Percentiles rank a stretch among this genome's conserved stretches.
Conservation (phyloP, 2,113 vertebrate species). For the Pardalotus punctatus region DNA sequence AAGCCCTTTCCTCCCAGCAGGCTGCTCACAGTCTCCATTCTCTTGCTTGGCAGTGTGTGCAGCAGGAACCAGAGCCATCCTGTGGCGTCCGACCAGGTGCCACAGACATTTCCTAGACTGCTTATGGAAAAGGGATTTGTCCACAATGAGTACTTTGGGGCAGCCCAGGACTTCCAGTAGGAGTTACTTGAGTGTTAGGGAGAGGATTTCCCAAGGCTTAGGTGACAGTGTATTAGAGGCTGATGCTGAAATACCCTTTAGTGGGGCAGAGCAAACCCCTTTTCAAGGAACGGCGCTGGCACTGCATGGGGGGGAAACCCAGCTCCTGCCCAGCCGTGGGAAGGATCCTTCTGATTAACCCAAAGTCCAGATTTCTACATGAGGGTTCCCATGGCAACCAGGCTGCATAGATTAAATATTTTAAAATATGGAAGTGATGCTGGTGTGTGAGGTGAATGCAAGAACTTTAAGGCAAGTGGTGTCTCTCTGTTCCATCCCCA, state of each 20-base stretch:
- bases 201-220: neutral
- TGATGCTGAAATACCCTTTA: neutral
- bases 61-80: rapidly evolving
- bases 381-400: slow-evolving; percentile 26
- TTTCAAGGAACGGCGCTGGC: rapidly evolving
- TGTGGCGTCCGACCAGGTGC: rapidly evolving
- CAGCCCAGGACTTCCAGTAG: neutral
- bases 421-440: neutral
- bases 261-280: rapidly evolving
- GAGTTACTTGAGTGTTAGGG: neutral
- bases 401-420: slow-evolving; percentile 36
- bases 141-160: neutral
- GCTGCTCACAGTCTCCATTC: rapidly evolving
- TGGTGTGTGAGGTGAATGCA: rapidly evolving
- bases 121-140: neutral
- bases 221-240: neutral
- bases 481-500: neutral
- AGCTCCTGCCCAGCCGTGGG: neutral
- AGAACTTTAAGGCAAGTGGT: neutral
- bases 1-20: neutral
- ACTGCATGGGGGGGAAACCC: rapidly evolving
- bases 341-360: neutral
- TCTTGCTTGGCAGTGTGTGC: rapidly evolving
- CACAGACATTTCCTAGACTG: neutral
- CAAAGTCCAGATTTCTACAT: neutral